Evolutionary conservation across 2,888 invertebrate genomes (phyloP).

Genomic region (Erebia palarica): DNA sequence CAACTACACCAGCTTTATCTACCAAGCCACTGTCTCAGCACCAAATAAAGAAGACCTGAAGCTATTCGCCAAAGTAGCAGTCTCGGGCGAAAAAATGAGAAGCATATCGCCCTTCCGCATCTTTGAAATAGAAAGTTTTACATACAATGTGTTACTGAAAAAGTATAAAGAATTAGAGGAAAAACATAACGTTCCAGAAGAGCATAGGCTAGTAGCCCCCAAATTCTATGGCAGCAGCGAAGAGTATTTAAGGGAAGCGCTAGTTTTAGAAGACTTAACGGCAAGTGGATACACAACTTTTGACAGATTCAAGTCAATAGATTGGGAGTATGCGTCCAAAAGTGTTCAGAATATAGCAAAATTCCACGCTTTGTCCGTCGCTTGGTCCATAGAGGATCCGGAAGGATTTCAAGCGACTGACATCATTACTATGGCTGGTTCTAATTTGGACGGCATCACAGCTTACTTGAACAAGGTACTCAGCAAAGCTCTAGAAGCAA

Average conservation of each 20-base stretch:
- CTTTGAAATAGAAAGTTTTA: conserved; percentile 43
- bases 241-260: conserved; percentile 41
- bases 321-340: conserved; percentile 50
- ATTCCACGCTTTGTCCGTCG: conserved; percentile 58
- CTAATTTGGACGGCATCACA: conserved; percentile 27
- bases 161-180: conserved; percentile 44
- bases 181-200: conserved; percentile 39
- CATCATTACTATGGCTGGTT: conserved; percentile 16
- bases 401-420: conserved; percentile 42
- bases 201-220: conserved; percentile 45
- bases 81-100: conserved; percentile 42
- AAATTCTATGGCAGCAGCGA: conserved; percentile 42
- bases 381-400: conserved; percentile 49
- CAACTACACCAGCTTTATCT: conserved; percentile 54
- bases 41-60: conserved; percentile 41
- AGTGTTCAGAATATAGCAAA: conserved; percentile 50
- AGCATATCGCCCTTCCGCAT: conserved; percentile 27
- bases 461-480: conserved; percentile 34
- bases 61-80: conserved; percentile 43
- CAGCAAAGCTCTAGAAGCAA: conserved; percentile 36
- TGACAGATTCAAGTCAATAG: conserved; percentile 46
- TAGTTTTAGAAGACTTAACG: conserved; percentile 50
- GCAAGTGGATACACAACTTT: conserved; percentile 43
- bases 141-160: conserved; percentile 43
- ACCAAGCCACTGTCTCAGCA: conserved; percentile 45